Percentiles rank a stretch among this genome's conserved stretches.
phyloP scores from a whole-genome alignment of 2,888 invertebrate species.

The Pandemis cinnamomeana region DNA sequence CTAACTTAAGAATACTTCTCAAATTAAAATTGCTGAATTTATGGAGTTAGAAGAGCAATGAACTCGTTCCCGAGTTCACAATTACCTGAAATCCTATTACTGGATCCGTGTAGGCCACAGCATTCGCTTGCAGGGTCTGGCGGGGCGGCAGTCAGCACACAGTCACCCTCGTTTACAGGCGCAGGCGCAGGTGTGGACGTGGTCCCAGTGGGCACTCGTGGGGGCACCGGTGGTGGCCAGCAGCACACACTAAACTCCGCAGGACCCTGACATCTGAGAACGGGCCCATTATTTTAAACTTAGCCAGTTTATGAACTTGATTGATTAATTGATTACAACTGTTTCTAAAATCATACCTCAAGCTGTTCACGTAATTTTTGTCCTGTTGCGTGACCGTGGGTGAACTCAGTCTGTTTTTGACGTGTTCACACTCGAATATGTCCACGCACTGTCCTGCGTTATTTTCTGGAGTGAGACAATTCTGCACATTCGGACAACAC shows the following conservation, averaged over 20 bases:
- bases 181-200: not conserved
- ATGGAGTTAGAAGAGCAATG: too few species aligned
- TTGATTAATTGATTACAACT: too few species aligned
- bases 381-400: constrained; percentile 30
- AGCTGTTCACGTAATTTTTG: constrained; percentile 46
- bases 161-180: constrained; percentile 22
- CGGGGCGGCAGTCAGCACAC: constrained; percentile 50
- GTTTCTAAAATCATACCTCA: constrained; percentile 44
- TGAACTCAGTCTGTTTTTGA: constrained; percentile 24
- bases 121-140: constrained; percentile 56
- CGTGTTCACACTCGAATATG: constrained; percentile 26
- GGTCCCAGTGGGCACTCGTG: not conserved
- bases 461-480: constrained; percentile 29
- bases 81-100: constrained; percentile 59
- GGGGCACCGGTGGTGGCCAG: constrained; percentile 44
- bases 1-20: too few species aligned
- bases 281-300: too few species aligned
- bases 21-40: too few species aligned
- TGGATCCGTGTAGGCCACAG: constrained; percentile 56
- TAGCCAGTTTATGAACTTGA: too few species aligned
- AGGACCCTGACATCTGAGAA: constrained; percentile 52
- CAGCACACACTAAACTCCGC: constrained; percentile 66
- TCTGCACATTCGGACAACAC: constrained; percentile 12
- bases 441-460: constrained; percentile 23
- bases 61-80: not conserved